Evolutionary conservation across 2,797 vertebrate species (phyloP).

Genomic region (Coracias cyanogaster): DNA sequence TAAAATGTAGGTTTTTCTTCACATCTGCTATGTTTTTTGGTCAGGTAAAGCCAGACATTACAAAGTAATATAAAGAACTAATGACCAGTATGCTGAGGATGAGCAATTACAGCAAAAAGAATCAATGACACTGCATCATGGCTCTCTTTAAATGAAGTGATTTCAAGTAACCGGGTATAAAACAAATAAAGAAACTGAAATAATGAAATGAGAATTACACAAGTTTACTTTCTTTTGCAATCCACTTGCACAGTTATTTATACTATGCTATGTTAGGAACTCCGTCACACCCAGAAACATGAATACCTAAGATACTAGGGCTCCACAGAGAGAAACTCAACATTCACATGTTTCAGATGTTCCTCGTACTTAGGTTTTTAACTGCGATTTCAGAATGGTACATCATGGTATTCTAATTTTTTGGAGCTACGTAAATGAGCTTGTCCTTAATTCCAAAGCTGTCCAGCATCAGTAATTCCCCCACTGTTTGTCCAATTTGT

Average conservation of each 20-base stretch:
- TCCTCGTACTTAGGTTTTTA: not conserved
- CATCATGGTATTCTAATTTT: not conserved
- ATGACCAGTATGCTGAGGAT: not conserved
- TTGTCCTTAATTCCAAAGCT: not conserved
- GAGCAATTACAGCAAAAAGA: not conserved
- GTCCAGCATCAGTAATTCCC: not conserved
- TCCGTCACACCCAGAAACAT: slow-evolving; percentile 51
- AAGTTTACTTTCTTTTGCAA: not conserved
- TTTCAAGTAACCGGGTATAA: not conserved
- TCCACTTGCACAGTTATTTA: not conserved
- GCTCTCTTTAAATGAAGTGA: not conserved
- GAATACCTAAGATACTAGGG: slow-evolving; percentile 35
- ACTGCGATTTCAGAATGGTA: not conserved
- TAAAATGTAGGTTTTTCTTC: not conserved
- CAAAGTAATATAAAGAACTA: not conserved
- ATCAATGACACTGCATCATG: not conserved
- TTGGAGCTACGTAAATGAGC: not conserved
- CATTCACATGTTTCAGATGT: not conserved
- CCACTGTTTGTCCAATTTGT: not conserved
- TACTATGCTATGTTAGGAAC: slow-evolving; percentile 21
- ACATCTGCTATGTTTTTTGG: not conserved
- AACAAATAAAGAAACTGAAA: not conserved
- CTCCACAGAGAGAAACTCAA: not conserved
- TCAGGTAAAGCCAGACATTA: not conserved
- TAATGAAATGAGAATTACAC: not conserved